Evolutionary conservation across 2,113 vertebrate species (phyloP).

Genomic region (Monarcha castaneiventris): DNA sequence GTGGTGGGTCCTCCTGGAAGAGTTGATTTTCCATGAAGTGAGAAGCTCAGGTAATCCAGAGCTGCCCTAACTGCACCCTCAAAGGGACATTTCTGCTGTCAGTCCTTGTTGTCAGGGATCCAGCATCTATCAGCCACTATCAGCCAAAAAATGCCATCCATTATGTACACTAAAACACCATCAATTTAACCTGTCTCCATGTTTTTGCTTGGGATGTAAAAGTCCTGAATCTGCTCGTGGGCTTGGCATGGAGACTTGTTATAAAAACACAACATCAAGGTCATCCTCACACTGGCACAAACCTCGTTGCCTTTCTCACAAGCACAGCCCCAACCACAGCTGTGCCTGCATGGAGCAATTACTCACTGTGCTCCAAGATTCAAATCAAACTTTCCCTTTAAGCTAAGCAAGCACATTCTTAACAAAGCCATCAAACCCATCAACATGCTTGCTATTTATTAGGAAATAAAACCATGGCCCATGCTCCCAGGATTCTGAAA

Average conservation of each 20-base stretch:
- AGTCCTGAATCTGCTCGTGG: background rate
- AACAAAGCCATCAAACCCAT: background rate
- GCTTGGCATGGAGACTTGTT: background rate
- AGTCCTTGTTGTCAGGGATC: background rate
- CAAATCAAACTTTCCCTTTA: background rate
- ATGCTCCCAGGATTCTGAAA: background rate
- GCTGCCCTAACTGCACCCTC: too few species aligned
- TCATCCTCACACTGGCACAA: background rate
- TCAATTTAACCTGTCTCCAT: background rate
- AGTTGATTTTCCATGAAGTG: background rate
- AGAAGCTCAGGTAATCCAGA: background rate
- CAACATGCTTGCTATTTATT: background rate
- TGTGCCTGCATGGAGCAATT: rapidly evolving
- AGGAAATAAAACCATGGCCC: background rate
- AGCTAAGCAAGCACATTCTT: background rate
- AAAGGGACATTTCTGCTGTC: background rate
- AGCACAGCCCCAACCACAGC: rapidly evolving
- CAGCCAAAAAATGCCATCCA: background rate
- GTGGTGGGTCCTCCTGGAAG: background rate
- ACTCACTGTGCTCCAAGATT: background rate
- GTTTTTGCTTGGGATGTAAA: background rate
- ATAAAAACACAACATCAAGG: rapidly evolving
- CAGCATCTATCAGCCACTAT: background rate
- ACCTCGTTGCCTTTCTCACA: background rate
- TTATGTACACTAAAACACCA: background rate